Percentiles rank a stretch among this genome's conserved stretches.
These are phyloP conservation scores for Pyrgilauda ruficollis DNA, from an alignment of 2,113 vertebrate genomes.

Conservation along the genomic window DNA sequence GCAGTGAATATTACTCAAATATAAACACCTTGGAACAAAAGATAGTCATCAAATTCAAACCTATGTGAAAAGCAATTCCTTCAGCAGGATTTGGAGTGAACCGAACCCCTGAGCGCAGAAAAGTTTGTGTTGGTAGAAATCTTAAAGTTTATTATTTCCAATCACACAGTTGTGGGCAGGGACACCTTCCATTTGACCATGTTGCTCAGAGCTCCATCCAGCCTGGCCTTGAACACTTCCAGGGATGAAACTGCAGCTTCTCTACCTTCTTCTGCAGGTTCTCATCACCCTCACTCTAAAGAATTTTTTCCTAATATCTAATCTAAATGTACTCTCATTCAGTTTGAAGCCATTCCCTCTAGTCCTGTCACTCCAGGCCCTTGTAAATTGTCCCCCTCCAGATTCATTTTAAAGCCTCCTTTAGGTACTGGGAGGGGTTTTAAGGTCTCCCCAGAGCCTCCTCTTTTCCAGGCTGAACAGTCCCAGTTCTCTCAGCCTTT, in stretches of 20 bases:
- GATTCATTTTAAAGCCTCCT: no score
- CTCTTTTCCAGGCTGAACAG: no score
- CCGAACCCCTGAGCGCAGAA: neutral
- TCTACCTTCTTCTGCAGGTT: no score
- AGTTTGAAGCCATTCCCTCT: no score
- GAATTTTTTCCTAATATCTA: no score
- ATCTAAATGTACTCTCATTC: no score
- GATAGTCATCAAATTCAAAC: neutral
- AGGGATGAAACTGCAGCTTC: neutral
- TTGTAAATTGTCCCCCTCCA: no score
- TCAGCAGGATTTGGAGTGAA: neutral
- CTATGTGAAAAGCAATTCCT: neutral
- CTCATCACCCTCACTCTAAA: no score
- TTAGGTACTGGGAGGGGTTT: no score
- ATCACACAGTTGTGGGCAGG: accelerated
- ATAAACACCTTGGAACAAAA: neutral
- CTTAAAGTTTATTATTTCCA: neutral
- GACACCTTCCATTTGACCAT: neutral
- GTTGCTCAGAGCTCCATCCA: neutral
- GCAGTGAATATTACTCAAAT: neutral
- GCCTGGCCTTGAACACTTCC: neutral
- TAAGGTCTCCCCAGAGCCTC: no score
- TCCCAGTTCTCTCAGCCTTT: no score
- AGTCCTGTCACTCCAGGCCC: no score
- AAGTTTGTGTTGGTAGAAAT: neutral